Evolutionary conservation across 2,888 invertebrate species (phyloP).

Genomic region (Agrochola macilenta): DNA sequence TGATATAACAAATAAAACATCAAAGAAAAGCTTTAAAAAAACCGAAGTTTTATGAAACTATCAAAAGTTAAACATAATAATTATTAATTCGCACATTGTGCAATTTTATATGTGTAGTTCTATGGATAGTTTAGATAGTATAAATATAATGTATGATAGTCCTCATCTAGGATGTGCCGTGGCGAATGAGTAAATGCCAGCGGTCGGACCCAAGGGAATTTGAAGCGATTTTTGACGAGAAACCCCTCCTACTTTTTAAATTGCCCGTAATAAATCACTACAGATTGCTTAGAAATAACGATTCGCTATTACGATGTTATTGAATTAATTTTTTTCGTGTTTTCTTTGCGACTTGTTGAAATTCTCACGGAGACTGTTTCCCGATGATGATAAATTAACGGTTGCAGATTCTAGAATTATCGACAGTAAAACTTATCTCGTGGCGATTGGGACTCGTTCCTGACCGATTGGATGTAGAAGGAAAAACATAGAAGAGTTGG

Average conservation of each 20-base stretch:
- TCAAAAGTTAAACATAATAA: slow-evolving; percentile 29
- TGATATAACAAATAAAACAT: slow-evolving; percentile 33
- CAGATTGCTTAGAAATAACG: slow-evolving; percentile 69
- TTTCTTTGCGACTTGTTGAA: slow-evolving; percentile 36
- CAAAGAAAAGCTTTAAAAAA: slow-evolving; percentile 48
- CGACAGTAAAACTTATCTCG: background rate
- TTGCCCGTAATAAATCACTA: slow-evolving; percentile 77
- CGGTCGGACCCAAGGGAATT: slow-evolving; percentile 71
- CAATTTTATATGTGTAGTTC: slow-evolving; percentile 51
- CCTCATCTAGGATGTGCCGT: slow-evolving; percentile 66
- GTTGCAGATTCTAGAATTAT: background rate
- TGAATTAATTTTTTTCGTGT: slow-evolving; percentile 55
- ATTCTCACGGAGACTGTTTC: slow-evolving; percentile 38
- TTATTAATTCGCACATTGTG: slow-evolving; percentile 36
- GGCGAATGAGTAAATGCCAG: slow-evolving; percentile 79
- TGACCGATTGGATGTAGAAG: no score
- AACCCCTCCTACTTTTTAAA: slow-evolving; percentile 73
- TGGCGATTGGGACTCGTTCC: no score
- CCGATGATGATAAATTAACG: slow-evolving; percentile 11
- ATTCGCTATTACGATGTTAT: slow-evolving; percentile 63
- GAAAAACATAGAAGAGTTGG: no score
- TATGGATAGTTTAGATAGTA: slow-evolving; percentile 47
- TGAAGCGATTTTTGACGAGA: slow-evolving; percentile 75
- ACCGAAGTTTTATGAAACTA: slow-evolving; percentile 45
- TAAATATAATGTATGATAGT: slow-evolving; percentile 55